Base-by-base conservation (phyloP, 2,113 vertebrate genomes). In the Monopterus albus region DNA sequence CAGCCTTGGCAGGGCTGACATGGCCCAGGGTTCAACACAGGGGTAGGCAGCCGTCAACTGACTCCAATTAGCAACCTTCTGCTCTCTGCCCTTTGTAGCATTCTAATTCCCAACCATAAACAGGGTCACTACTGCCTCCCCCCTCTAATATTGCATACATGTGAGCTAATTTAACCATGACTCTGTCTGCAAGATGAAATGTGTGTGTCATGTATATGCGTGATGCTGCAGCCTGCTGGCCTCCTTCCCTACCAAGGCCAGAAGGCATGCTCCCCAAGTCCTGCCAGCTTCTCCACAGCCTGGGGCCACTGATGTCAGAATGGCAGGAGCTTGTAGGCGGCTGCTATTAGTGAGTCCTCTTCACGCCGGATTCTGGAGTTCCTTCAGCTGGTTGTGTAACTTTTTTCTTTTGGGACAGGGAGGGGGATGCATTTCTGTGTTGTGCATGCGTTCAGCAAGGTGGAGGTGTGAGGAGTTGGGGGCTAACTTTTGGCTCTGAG, bases 251-350 rank as follows among this genome's bases (percentile, higher is more conserved):
- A 85, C 78, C 71, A 83, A 85, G 90, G 91, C 90, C 92, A 93
- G 89, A 93, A 93, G 91, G 91, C 91, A 75, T 68, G 86, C 83
- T 86, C 88, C 86, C 73, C 8, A 20, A 84, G 79, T 78, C 81
- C 84, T 90, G 90, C 90, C 93, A 91, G 90, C 79, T 82, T 75
- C 68, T 70, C 86, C 83, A 71, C 91, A 84, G 87, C 79, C 84
- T 87, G 81, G 87, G 87, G 87, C 87, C 86, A 85, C 88, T 93
- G 89, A 92, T 93, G 92, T 92, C 92, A 92, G 83, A 83, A 83
- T 87, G 90, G 90, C 90, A 91, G 86, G 84, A 91, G 88, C 79
- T 82, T 66, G 93, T 92, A 81, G 93, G 93, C 88, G 91, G 91
- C 90, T 88, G 91, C 85, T 88, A 89, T 91, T 84, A 84, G 84